Base-by-base conservation (phyloP, 2,113 vertebrate genomes). In the Cromileptes altivelis region DNA sequence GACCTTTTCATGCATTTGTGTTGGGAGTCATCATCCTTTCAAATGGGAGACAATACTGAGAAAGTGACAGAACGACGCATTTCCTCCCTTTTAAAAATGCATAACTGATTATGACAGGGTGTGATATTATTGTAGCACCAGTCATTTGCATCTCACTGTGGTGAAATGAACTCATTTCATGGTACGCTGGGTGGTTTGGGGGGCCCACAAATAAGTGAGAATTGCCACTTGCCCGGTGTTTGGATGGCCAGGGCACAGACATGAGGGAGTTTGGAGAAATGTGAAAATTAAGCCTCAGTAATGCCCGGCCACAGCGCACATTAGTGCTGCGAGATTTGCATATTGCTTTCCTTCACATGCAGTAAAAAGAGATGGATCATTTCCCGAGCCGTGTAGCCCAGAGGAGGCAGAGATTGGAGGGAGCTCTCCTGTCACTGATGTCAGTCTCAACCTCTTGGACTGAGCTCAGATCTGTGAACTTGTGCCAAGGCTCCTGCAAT, bases 141-240 rank as follows among this genome's bases (percentile, higher is more conserved):
- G 70, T 93, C 90, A 92, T 94, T 94, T 92, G 92, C 88, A 90
- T 93, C 80, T 74, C 75, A 27, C 83, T 74, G 52, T 71, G 78
- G 82, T 72, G 81, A 94, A 94, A 95, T 94, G 83, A 94, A 83
- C 89, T 94, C 84, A 95, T 95, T 95, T 95, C 92, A 95, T 89
- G 94, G 92, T 94, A 93, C 23, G 49, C 79, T 78, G 91, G 86
- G 60, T 61, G 84, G 85, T 93, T 85, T 62, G 64, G 83, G 83
- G 75, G 67, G 30, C 55, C 42, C 53, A 37, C 71, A 92, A 93
- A 93, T 93, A 88, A 91, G 90, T 84, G 89, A 79, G 80, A 91
- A 93, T 91, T 93, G 91, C 80, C 86, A 89, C 83, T 95, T 86
- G 83, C 76, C 91, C 64, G 6, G 62, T 69, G 68, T 75, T 88